Base-by-base conservation (phyloP, 2,113 vertebrate genomes). In the Sinocyclocheilus anshuiensis region DNA sequence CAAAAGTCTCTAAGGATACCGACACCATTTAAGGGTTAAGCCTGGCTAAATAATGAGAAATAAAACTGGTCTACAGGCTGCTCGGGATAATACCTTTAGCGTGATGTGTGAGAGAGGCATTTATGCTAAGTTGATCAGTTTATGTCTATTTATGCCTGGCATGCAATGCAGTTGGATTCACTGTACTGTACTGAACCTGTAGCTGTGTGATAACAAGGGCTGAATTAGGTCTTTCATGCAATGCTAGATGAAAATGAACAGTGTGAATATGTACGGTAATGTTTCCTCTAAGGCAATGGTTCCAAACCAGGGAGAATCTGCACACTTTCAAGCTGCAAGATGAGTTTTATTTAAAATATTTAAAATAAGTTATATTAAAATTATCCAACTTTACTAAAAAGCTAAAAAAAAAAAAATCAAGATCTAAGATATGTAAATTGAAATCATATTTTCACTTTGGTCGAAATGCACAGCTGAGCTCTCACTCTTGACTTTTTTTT, bases 21-120 rank as follows among this genome's bases (percentile, higher is more conserved):
- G n/a, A 55, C 76, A 53, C 24, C 74, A 55, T 77, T 77, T 55
- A 77, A 77, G 76, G 76, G 76, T 55, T 77, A 77, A 33, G 81
- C 65, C 22, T 71, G 61, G 11, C 63, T 82, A 82, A 71, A 71
- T 69, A 53, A 50, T 53, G 45, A 53, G 16, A 71, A 71, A 82
- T 82, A 71, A 29, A 53, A 12, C 42, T 5, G 0, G 22, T 65
- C 33, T 65, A 12, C n/a, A 71, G 39, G 42, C 42, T 71, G n/a
- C 24, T 33, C 11, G 18, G 45, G 24, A 33, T 53, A 50, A 65
- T 81, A 63, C 79, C 61, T 65, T 81, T 24, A 67, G 26, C 22
- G 18, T 63, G 80, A 82, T 82, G 80, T 53, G 63, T 20, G 24
- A 18, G 29, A 22, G 42, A 50, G 8, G 61, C 39, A 50, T 36